These are phyloP conservation scores for Cervus canadensis DNA, from an alignment of 2,113 vertebrate species.

Conservation along the genomic window DNA sequence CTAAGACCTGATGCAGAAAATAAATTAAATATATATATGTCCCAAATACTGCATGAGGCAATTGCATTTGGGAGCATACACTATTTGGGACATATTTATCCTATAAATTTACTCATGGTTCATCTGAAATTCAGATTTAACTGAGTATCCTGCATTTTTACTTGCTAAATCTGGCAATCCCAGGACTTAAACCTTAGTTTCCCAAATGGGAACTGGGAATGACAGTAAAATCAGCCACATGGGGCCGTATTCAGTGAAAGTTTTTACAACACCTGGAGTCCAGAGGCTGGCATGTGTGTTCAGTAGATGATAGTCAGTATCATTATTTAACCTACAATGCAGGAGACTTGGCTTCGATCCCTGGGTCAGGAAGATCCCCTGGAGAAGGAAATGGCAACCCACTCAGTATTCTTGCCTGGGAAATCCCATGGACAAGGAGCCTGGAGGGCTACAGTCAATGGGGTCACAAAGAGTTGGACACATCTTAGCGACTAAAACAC, in stretches of 20 bases:
- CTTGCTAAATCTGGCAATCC: neutral
- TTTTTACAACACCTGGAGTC: fast-evolving
- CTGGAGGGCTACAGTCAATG: neutral
- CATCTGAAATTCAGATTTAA: neutral
- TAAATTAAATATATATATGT: neutral
- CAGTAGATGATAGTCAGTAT: fast-evolving
- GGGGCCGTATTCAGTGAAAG: too few species aligned
- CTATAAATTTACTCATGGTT: neutral
- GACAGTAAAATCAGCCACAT: neutral
- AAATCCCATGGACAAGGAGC: neutral
- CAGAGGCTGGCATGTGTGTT: neutral
- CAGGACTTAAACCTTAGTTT: neutral
- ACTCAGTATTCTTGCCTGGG: neutral
- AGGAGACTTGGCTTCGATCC: neutral
- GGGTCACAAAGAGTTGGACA: neutral
- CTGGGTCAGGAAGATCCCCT: neutral
- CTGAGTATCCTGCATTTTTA: neutral
- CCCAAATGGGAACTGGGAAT: neutral
- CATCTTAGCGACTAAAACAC: neutral
- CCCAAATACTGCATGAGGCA: neutral
- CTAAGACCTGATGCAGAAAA: neutral
- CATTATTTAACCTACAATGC: neutral
- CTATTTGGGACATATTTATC: neutral
- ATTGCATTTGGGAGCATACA: neutral
- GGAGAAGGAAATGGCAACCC: neutral